phyloP scores from a whole-genome alignment of 1,140 invertebrate genomes.

The Xylocopa sonorina region DNA sequence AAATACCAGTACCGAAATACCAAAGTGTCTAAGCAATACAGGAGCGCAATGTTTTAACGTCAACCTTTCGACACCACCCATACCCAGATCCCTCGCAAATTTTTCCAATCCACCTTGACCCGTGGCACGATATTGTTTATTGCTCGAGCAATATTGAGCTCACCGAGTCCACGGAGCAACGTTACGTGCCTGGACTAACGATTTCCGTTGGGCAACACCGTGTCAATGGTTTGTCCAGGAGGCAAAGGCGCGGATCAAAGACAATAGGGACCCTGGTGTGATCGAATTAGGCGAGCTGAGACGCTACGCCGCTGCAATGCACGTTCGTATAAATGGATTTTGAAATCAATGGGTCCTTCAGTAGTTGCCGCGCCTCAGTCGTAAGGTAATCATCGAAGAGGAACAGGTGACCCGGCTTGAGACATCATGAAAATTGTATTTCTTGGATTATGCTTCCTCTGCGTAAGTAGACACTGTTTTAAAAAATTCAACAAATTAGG shows the following conservation, averaged over 20 bases:
- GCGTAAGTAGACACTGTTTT: conserved; percentile 57
- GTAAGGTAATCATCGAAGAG: conserved; percentile 23
- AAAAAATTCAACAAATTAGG: not conserved
- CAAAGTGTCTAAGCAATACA: not conserved
- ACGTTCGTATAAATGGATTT: conserved; percentile 69
- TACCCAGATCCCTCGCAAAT: not conserved
- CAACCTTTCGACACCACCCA: not conserved
- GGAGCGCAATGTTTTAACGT: not conserved
- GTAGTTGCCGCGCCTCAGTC: conserved; percentile 40
- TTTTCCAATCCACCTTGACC: conserved; percentile 58
- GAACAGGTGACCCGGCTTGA: not conserved
- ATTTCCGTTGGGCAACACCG: conserved; percentile 68
- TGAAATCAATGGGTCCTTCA: conserved; percentile 59
- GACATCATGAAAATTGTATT: conserved; percentile 50
- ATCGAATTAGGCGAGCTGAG: conserved; percentile 48
- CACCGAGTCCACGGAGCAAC: conserved; percentile 51
- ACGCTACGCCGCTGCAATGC: conserved; percentile 61
- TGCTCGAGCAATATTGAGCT: conserved; percentile 53
- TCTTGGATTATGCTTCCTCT: conserved; percentile 59
- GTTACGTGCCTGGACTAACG: conserved; percentile 63
- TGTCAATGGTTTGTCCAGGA: conserved; percentile 60
- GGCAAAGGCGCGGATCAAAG: conserved; percentile 60
- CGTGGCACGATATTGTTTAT: conserved; percentile 53
- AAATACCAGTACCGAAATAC: not conserved
- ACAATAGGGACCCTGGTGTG: conserved; percentile 51